These are phyloP conservation scores for Priocnemis perturbator DNA, from an alignment of 2,888 invertebrate species.

Conservation along the genomic window DNA sequence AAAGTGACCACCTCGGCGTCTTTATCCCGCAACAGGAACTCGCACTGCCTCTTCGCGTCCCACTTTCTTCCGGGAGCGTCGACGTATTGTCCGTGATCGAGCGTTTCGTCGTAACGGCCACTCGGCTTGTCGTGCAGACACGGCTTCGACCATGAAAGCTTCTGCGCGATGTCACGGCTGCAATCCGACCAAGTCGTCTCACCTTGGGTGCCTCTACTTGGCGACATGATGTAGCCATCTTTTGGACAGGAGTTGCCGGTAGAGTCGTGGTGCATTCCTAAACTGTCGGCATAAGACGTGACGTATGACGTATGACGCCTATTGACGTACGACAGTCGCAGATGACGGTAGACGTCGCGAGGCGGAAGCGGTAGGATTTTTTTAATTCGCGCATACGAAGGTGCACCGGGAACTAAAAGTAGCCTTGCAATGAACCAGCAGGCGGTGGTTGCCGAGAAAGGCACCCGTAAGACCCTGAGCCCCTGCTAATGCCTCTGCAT, in stretches of 20 bases:
- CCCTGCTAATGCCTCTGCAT: too few species aligned
- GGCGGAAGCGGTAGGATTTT: not conserved
- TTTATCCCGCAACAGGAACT: conserved; percentile 82
- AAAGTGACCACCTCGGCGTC: conserved; percentile 79
- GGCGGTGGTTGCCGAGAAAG: too few species aligned
- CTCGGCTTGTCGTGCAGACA: conserved; percentile 81
- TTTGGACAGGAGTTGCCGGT: conserved; percentile 83
- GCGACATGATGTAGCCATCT: conserved; percentile 89
- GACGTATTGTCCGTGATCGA: conserved; percentile 80
- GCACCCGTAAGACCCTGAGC: too few species aligned
- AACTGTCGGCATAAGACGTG: conserved; percentile 72
- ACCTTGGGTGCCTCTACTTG: conserved; percentile 85
- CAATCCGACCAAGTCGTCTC: conserved; percentile 88
- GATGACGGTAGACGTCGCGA: too few species aligned
- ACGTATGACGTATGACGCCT: too few species aligned
- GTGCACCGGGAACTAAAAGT: too few species aligned
- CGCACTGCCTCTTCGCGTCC: conserved; percentile 86
- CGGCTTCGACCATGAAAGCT: conserved; percentile 61
- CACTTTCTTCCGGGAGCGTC: conserved; percentile 83
- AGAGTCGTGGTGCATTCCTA: conserved; percentile 90
- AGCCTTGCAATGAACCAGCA: too few species aligned
- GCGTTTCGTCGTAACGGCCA: conserved; percentile 50
- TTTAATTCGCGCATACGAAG: too few species aligned
- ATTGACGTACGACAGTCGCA: too few species aligned
- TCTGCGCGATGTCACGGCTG: conserved; percentile 82